A percentile compares a stretch with the other conserved stretches of the same genome.
These are phyloP conservation scores for Lepidurus couesii DNA, from an alignment of 1,140 invertebrate species.

Conservation along the genomic window DNA sequence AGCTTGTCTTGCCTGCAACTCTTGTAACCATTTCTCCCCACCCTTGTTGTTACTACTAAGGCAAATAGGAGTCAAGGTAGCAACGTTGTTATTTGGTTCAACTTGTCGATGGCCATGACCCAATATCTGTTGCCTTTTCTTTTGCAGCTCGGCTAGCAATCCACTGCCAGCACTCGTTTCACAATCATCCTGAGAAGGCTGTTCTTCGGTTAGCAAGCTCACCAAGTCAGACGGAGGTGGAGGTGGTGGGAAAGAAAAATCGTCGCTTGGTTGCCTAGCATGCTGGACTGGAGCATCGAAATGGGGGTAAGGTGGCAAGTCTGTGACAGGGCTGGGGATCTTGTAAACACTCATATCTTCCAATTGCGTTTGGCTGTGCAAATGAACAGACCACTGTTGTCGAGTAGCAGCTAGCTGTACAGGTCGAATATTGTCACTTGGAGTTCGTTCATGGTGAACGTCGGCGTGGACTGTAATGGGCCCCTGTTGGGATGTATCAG, in stretches of 20 bases:
- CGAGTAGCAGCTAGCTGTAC: constrained; percentile 3
- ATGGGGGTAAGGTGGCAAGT: constrained; percentile 65
- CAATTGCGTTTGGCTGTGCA: background rate
- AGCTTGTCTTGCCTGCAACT: constrained; percentile 57
- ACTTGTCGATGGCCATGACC: constrained; percentile 37
- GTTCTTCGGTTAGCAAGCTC: background rate
- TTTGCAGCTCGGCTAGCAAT: constrained; percentile 65
- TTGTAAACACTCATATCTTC: constrained; percentile 36
- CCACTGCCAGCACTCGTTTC: constrained; percentile 45
- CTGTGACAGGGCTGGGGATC: constrained; percentile 32
- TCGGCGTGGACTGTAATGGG: constrained; percentile 40
- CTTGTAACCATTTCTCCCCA: constrained; percentile 61
- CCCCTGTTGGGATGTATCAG: constrained; percentile 31
- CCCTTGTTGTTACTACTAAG: constrained; percentile 8
- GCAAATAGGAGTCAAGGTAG: constrained; percentile 20
- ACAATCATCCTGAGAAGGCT: background rate
- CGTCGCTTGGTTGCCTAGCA: constrained; percentile 76
- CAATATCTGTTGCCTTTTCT: constrained; percentile 65
- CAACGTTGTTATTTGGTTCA: constrained; percentile 35
- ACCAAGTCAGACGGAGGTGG: constrained; percentile 65
- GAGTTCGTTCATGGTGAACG: constrained; percentile 38
- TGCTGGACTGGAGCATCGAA: constrained; percentile 65
- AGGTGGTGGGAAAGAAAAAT: constrained; percentile 67
- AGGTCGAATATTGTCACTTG: constrained; percentile 19
- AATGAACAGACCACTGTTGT: background rate